Conservation (phyloP, 1,140 invertebrate species). For the Pteromalus puparum region DNA sequence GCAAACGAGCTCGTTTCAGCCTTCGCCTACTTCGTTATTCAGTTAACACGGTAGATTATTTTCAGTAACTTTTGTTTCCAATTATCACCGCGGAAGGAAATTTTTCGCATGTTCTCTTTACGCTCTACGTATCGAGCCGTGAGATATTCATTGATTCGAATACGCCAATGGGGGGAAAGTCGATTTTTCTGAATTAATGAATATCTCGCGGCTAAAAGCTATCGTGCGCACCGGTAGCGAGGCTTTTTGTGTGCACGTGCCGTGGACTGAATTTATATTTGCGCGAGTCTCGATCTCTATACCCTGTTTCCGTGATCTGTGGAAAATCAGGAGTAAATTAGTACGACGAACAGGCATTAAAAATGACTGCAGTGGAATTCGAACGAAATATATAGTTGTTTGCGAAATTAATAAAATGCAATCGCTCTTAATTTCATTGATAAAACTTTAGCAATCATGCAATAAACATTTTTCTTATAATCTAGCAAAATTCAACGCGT, state of each 20-base stretch:
- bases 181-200: constrained; percentile 9
- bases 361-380: too few species aligned
- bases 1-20: too few species aligned
- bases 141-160: neutral
- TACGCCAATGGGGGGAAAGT: neutral
- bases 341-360: too few species aligned
- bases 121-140: neutral
- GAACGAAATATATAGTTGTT: too few species aligned
- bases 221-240: neutral
- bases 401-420: too few species aligned
- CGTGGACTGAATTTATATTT: neutral
- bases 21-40: neutral
- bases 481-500: too few species aligned
- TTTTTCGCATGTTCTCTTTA: neutral
- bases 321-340: too few species aligned
- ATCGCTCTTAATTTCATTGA: too few species aligned
- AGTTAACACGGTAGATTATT: neutral
- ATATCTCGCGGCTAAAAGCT: neutral
- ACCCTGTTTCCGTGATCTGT: too few species aligned
- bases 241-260: neutral
- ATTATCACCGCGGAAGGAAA: neutral
- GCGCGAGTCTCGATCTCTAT: too few species aligned
- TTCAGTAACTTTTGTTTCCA: neutral
- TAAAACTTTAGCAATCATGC: too few species aligned
- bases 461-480: too few species aligned